Percentiles rank a stretch among this genome's conserved stretches.
Evolutionary conservation across 2,888 invertebrate species (phyloP).

Genomic region (Oxytorus armatus): DNA sequence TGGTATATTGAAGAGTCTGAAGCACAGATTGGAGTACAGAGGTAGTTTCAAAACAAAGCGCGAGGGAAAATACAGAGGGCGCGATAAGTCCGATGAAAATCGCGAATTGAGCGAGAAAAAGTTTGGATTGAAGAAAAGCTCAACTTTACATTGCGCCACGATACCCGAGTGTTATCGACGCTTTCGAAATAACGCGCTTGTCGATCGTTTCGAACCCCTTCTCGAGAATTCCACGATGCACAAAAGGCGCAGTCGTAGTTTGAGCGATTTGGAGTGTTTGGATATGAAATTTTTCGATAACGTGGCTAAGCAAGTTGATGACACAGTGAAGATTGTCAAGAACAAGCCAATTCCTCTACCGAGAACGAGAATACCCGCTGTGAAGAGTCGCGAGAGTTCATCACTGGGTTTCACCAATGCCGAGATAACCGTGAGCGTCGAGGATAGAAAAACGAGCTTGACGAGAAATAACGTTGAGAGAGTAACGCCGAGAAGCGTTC

Average conservation of each 20-base stretch:
- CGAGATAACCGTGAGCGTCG: not conserved
- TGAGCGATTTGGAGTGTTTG: constrained; percentile 75
- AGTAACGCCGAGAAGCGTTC: constrained; percentile 14
- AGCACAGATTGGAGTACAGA: constrained; percentile 63
- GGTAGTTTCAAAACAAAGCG: constrained; percentile 71
- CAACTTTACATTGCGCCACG: constrained; percentile 68
- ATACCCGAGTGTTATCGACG: constrained; percentile 69
- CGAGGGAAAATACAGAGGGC: constrained; percentile 59
- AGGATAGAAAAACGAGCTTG: not conserved
- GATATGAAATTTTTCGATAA: constrained; percentile 61
- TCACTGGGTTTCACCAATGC: not conserved
- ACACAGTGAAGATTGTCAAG: constrained; percentile 6
- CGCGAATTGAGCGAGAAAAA: constrained; percentile 26
- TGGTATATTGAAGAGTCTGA: constrained; percentile 52
- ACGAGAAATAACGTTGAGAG: constrained; percentile 17
- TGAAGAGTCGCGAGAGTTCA: constrained; percentile 11
- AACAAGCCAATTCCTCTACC: constrained; percentile 72
- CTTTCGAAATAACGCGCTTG: constrained; percentile 53
- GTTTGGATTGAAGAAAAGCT: constrained; percentile 66
- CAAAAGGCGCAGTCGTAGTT: constrained; percentile 76
- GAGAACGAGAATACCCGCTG: constrained; percentile 69
- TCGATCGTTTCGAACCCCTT: constrained; percentile 34
- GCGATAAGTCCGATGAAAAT: constrained; percentile 34
- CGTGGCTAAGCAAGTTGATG: not conserved
- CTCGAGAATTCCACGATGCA: constrained; percentile 19